These are phyloP conservation scores for Cyprinodon tularosa DNA, from an alignment of 2,113 vertebrate species.

Conservation along the genomic window DNA sequence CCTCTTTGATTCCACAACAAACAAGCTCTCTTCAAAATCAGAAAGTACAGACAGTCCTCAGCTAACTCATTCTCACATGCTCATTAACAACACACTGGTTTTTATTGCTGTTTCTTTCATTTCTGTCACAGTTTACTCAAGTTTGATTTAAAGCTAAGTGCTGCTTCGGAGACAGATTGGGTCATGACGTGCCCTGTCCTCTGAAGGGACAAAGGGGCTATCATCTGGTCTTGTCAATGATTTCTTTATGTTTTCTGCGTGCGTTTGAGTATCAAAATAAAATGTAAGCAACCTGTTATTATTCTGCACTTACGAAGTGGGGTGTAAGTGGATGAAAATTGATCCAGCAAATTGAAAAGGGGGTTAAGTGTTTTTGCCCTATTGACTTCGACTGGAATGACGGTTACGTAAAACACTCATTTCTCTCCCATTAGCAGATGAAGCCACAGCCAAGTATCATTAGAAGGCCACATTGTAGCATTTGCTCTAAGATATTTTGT, in stretches of 20 bases:
- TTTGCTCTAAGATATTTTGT: slow-evolving; percentile 70
- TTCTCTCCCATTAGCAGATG: slow-evolving; percentile 92
- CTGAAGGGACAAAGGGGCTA: slow-evolving; percentile 80
- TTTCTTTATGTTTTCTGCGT: slow-evolving; percentile 66
- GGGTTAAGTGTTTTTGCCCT: slow-evolving; percentile 89
- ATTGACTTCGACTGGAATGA: slow-evolving; percentile 88
- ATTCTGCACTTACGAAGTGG: slow-evolving; percentile 89
- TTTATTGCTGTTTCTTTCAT: slow-evolving; percentile 63
- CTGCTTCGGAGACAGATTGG: slow-evolving; percentile 83
- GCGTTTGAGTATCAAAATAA: slow-evolving; percentile 92
- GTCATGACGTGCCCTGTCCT: slow-evolving; percentile 81
- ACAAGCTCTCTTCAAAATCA: slow-evolving; percentile 80
- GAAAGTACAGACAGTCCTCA: slow-evolving; percentile 80
- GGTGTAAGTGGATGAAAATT: slow-evolving; percentile 93
- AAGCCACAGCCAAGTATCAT: slow-evolving; percentile 84
- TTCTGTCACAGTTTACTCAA: slow-evolving; percentile 78
- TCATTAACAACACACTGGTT: slow-evolving; percentile 19
- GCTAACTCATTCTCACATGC: slow-evolving; percentile 19
- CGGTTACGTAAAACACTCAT: slow-evolving; percentile 89
- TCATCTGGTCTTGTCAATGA: slow-evolving; percentile 82
- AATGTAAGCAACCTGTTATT: slow-evolving; percentile 93
- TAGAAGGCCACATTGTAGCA: slow-evolving; percentile 77
- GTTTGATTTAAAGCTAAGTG: slow-evolving; percentile 89
- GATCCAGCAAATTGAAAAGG: slow-evolving; percentile 92
- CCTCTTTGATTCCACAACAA: slow-evolving; percentile 78